A percentile compares a stretch with the other conserved stretches of the same genome.
These are phyloP conservation scores for Leptodactylus fuscus DNA, from an alignment of 2,113 vertebrate genomes.

Conservation along the genomic window DNA sequence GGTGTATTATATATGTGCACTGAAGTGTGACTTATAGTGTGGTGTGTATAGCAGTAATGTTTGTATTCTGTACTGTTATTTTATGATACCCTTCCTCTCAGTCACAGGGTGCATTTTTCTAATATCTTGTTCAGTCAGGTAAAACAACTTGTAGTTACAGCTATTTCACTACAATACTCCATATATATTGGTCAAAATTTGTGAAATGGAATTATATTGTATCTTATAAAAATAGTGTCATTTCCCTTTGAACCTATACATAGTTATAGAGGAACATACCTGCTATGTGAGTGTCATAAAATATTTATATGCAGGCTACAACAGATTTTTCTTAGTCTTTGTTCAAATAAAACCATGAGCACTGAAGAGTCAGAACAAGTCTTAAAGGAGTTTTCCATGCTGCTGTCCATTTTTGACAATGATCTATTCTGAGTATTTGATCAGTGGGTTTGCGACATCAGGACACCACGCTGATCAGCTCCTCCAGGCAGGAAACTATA, in stretches of 20 bases:
- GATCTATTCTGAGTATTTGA: too few relatives aligned
- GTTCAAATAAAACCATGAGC: too few relatives aligned
- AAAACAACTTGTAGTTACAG: too few relatives aligned
- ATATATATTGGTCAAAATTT: neutral
- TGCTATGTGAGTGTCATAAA: neutral
- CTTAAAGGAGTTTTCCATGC: too few relatives aligned
- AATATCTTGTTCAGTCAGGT: too few relatives aligned
- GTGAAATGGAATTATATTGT: neutral
- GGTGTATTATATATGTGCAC: neutral
- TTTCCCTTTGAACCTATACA: neutral
- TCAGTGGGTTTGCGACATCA: too few relatives aligned
- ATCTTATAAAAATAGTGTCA: neutral
- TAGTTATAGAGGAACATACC: neutral
- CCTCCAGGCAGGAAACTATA: too few relatives aligned
- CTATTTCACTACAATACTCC: too few relatives aligned
- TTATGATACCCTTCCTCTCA: neutral
- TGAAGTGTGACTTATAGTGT: neutral
- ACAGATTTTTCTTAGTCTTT: neutral
- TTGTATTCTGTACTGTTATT: neutral
- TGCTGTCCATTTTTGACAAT: too few relatives aligned
- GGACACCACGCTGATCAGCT: too few relatives aligned
- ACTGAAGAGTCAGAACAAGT: too few relatives aligned
- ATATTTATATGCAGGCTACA: neutral
- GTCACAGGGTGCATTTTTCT: neutral
- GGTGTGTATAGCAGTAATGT: neutral